Conservation (phyloP, 2,113 vertebrate genomes). For the Chaetura pelagica region DNA sequence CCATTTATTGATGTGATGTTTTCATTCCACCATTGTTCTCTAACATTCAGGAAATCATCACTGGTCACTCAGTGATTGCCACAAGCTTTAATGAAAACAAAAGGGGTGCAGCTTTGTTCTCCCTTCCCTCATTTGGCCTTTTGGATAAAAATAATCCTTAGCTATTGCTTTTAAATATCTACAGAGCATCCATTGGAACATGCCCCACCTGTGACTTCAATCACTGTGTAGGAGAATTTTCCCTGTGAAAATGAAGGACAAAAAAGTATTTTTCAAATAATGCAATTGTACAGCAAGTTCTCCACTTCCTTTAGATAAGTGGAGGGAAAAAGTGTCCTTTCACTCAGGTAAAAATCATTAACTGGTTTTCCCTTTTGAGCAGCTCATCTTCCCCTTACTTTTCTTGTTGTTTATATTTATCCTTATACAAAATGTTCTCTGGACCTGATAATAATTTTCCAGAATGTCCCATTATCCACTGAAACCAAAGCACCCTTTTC, state of each 20-base stretch:
- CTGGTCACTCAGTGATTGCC: not conserved
- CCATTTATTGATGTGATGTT: not conserved
- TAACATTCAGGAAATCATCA: not conserved
- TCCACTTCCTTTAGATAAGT: not conserved
- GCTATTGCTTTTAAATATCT: not conserved
- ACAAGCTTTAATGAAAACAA: not conserved
- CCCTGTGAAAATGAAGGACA: not conserved
- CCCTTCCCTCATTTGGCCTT: not conserved
- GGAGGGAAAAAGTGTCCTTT: not conserved
- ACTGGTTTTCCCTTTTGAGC: not conserved
- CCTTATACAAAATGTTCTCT: not conserved
- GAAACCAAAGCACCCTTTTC: not conserved
- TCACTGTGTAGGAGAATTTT: fast-evolving
- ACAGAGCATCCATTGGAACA: not conserved
- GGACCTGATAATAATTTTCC: not conserved
- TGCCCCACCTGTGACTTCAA: not conserved
- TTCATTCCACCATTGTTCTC: not conserved
- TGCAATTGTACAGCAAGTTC: not conserved
- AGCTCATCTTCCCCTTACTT: not conserved
- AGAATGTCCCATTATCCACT: not conserved
- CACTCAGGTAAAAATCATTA: not conserved
- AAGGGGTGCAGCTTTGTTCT: not conserved
- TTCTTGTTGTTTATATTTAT: not conserved
- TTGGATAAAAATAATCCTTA: not conserved
- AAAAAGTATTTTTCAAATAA: not conserved